Conservation (phyloP, 35 echinoderm and acorn worm genomes). For the Apostichopus californicus region DNA sequence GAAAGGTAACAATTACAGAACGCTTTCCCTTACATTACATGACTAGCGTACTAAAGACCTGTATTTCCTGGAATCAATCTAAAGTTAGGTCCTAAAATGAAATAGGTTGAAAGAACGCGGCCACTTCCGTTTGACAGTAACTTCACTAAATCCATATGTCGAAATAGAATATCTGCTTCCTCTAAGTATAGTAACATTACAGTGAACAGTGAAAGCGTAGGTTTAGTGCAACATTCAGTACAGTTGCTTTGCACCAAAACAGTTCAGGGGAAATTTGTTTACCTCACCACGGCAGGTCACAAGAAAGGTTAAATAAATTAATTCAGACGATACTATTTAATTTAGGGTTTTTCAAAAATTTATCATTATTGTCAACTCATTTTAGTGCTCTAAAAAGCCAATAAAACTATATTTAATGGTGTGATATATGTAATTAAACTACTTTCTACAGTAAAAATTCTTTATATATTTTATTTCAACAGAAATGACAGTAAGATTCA, state of each 20-base stretch:
- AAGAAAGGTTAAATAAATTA: slow-evolving; percentile 44
- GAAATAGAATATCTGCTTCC: background rate
- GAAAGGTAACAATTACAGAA: too few species aligned
- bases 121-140: too few species aligned
- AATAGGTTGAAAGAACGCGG: too few species aligned
- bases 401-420: too few species aligned
- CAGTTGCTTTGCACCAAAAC: slow-evolving; percentile 12
- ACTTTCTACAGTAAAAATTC: background rate
- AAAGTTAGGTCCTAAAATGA: too few species aligned
- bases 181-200: slow-evolving; percentile 19
- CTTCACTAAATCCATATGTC: too few species aligned
- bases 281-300: slow-evolving; percentile 41
- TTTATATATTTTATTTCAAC: background rate
- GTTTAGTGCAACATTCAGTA: background rate
- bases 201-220: background rate
- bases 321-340: background rate
- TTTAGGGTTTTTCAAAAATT: background rate
- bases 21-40: too few species aligned
- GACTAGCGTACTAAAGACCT: too few species aligned
- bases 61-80: too few species aligned
- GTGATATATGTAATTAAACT: background rate
- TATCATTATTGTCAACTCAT: too few species aligned
- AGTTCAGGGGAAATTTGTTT: slow-evolving; percentile 48
- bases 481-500: too few species aligned
- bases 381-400: too few species aligned